These are phyloP conservation scores for Alaudala cheleensis DNA, from an alignment of 2,113 vertebrate species.

Conservation along the genomic window DNA sequence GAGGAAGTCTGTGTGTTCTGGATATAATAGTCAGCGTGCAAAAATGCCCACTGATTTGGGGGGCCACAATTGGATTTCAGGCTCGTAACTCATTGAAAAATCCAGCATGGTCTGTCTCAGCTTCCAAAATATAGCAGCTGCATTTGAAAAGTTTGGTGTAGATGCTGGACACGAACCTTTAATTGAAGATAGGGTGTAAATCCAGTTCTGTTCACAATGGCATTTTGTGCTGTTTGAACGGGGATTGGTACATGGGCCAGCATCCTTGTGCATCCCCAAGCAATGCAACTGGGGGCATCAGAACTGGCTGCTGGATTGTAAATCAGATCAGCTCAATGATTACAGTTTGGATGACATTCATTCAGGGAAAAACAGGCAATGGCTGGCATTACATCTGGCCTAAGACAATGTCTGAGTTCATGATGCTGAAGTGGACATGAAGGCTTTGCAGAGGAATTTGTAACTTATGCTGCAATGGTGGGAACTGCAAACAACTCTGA, in stretches of 20 bases:
- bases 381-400: neutral
- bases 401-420: neutral
- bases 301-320: neutral
- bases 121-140: neutral
- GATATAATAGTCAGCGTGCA: neutral
- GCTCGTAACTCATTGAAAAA: neutral
- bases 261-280: neutral
- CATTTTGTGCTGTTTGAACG: neutral
- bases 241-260: neutral
- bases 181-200: neutral
- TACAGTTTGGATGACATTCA: neutral
- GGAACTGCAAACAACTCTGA: neutral
- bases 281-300: neutral
- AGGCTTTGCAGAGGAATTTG: neutral
- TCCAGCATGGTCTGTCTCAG: neutral
- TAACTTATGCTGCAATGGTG: neutral
- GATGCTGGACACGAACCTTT: neutral
- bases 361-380: neutral
- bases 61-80: neutral
- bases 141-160: neutral
- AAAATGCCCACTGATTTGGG: neutral
- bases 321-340: neutral
- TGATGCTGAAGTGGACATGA: neutral
- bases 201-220: neutral
- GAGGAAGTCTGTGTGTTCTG: neutral